Percentiles rank a stretch among this genome's conserved stretches.
phyloP scores from a whole-genome alignment of 2,797 vertebrate species.

The Phrynocephalus guinanensis region DNA sequence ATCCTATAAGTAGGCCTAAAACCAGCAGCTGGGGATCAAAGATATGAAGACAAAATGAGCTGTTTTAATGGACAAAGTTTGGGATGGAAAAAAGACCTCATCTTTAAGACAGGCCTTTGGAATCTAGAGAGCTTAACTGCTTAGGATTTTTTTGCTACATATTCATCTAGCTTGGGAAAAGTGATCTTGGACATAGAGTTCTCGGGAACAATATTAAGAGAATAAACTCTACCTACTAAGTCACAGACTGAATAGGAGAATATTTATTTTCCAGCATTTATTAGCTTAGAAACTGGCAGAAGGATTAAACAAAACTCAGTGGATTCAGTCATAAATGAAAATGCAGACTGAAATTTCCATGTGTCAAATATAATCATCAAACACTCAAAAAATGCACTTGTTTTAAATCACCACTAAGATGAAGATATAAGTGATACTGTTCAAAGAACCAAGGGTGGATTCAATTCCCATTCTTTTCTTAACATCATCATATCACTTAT shows the following conservation, averaged over 20 bases:
- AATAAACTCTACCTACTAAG: slow-evolving; percentile 6
- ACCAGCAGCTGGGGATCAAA: background rate
- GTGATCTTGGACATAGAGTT: background rate
- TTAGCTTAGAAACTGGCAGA: background rate
- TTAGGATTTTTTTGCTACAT: slow-evolving; percentile 3
- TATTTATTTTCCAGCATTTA: slow-evolving; percentile 17
- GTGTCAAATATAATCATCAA: slow-evolving; percentile 30
- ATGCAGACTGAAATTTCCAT: slow-evolving; percentile 16
- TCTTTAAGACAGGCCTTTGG: background rate
- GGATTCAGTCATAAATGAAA: slow-evolving; percentile 12
- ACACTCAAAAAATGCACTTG: background rate
- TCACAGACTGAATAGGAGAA: background rate
- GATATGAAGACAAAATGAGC: background rate
- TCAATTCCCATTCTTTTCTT: slow-evolving; percentile 27
- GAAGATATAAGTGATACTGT: slow-evolving; percentile 13
- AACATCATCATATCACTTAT: slow-evolving; percentile 20
- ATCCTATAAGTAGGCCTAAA: background rate
- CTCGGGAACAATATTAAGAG: background rate
- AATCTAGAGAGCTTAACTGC: background rate
- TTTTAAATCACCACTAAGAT: slow-evolving; percentile 19
- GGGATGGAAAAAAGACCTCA: background rate
- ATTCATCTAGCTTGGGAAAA: background rate
- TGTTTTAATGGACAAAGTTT: background rate
- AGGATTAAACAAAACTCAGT: slow-evolving; percentile 16
- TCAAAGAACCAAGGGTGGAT: slow-evolving; percentile 29